phyloP scores from a whole-genome alignment of 2,797 vertebrate genomes.

The Allobates femoralis region DNA sequence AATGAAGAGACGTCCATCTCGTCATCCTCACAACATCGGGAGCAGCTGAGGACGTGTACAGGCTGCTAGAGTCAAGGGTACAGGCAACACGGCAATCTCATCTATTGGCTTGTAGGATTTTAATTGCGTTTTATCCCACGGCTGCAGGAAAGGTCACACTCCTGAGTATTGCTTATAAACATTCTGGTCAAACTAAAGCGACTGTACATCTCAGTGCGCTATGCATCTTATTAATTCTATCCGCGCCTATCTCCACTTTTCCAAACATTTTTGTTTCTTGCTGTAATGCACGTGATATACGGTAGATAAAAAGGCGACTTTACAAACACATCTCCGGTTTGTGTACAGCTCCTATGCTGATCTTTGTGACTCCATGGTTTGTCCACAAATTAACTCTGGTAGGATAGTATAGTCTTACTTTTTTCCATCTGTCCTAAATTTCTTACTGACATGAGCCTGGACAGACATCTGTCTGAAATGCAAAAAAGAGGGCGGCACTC shows the following conservation, averaged over 20 bases:
- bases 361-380: neutral
- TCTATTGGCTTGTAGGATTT: conserved; percentile 6
- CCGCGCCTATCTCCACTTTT: too few relatives aligned
- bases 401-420: neutral
- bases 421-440: neutral
- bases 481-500: too few relatives aligned
- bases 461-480: too few relatives aligned
- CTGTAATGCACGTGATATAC: too few relatives aligned
- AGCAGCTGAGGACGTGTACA: neutral
- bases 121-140: conserved; percentile 25
- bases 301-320: too few relatives aligned
- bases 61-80: neutral
- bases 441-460: too few relatives aligned
- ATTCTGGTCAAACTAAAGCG: neutral
- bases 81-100: neutral
- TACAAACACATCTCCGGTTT: neutral
- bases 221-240: too few relatives aligned
- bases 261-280: too few relatives aligned
- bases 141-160: conserved; percentile 13
- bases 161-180: neutral
- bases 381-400: neutral
- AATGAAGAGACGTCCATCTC: neutral
- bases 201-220: neutral
- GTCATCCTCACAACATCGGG: neutral
- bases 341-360: neutral